These are phyloP conservation scores for silkworm (Bombyx mori) DNA, from an alignment of 1,140 invertebrate species.

Conservation along the genomic window DNA sequence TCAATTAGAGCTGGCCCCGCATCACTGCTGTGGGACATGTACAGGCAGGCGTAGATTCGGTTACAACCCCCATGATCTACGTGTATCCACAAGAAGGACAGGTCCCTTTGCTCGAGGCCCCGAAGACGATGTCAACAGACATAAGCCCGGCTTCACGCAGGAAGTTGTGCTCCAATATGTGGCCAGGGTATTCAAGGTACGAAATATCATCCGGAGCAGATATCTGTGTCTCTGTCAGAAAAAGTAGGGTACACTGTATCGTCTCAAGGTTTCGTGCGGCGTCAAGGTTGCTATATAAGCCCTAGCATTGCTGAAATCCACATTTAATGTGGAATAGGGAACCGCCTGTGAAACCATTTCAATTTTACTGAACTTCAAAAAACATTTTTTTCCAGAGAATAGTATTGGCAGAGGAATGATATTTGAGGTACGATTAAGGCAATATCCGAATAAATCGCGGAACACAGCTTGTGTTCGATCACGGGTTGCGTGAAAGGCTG, in stretches of 20 bases:
- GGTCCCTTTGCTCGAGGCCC: slow-evolving; percentile 15
- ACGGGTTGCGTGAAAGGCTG: no score
- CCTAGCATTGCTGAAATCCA: slow-evolving; percentile 13
- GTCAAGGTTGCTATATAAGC: slow-evolving; percentile 13
- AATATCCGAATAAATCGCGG: no score
- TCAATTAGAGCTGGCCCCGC: neutral
- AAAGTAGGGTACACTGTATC: slow-evolving; percentile 9
- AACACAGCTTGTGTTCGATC: no score
- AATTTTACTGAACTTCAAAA: neutral
- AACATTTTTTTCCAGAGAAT: no score
- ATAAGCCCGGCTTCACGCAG: slow-evolving; percentile 9
- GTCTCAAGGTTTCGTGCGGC: slow-evolving; percentile 12
- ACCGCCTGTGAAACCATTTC: neutral
- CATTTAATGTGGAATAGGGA: slow-evolving; percentile 6
- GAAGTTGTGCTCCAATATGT: slow-evolving; percentile 17
- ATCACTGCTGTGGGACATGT: neutral
- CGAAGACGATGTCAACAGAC: slow-evolving; percentile 8
- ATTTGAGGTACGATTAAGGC: no score
- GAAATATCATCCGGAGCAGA: slow-evolving; percentile 9
- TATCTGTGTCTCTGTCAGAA: slow-evolving; percentile 15
- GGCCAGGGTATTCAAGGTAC: slow-evolving; percentile 19
- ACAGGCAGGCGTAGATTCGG: neutral
- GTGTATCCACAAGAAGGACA: neutral
- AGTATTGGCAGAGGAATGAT: no score
- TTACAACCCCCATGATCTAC: neutral